Conservation (phyloP, 2,888 invertebrate genomes). For the Timema cristinae region DNA sequence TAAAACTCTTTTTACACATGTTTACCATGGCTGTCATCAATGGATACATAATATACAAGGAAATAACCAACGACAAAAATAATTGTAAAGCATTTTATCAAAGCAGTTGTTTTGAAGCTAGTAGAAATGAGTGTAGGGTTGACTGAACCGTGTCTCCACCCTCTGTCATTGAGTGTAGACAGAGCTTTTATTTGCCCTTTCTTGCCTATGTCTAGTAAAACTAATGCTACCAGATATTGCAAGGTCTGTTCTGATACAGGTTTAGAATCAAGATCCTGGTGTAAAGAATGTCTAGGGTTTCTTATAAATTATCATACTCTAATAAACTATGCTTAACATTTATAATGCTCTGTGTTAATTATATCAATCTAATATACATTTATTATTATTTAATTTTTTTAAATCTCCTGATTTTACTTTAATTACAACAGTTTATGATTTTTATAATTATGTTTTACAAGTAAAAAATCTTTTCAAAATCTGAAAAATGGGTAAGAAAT, state of each 20-base stretch:
- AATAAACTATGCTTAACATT: too few species aligned
- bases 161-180: not conserved
- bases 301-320: too few species aligned
- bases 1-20: constrained; percentile 6
- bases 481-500: too few species aligned
- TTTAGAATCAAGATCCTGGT: constrained; percentile 10
- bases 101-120: not conserved
- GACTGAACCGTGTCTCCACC: not conserved
- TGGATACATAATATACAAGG: not conserved
- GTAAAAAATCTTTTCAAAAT: too few species aligned
- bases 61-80: too few species aligned
- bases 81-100: too few species aligned
- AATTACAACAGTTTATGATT: too few species aligned
- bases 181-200: constrained; percentile 7
- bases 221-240: not conserved
- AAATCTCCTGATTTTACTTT: too few species aligned
- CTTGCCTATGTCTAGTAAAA: not conserved
- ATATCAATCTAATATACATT: too few species aligned
- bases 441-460: too few species aligned
- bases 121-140: not conserved
- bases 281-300: not conserved
- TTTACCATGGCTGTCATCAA: constrained; percentile 3
- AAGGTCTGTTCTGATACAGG: not conserved
- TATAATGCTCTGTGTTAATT: too few species aligned
- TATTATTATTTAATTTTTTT: too few species aligned